These are phyloP conservation scores for Micromesistius poutassou DNA, from an alignment of 2,797 vertebrate genomes.

Conservation along the genomic window DNA sequence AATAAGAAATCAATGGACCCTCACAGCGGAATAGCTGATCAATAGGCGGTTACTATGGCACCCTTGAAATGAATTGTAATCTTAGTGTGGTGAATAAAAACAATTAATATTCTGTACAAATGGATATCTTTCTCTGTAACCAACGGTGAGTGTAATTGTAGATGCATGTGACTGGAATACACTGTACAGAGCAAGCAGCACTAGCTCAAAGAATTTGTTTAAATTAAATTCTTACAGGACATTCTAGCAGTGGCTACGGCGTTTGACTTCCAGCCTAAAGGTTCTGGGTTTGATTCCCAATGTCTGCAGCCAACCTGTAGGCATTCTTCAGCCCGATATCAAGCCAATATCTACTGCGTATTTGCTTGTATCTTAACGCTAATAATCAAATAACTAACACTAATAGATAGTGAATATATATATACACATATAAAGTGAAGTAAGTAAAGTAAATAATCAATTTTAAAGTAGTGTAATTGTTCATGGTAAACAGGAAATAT, in stretches of 20 bases:
- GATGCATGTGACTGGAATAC: neutral
- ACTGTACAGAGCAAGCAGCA: neutral
- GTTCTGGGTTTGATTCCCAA: neutral
- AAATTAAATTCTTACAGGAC: neutral
- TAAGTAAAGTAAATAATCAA: neutral
- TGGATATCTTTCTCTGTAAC: neutral
- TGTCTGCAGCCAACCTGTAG: neutral
- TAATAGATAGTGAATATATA: neutral
- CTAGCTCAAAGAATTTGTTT: neutral
- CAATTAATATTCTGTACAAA: neutral
- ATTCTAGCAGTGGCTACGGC: neutral
- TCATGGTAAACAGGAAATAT: neutral
- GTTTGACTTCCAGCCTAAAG: neutral
- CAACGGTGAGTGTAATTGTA: neutral
- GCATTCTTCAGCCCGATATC: neutral
- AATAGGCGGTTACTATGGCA: neutral
- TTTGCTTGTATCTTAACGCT: neutral
- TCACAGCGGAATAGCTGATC: neutral
- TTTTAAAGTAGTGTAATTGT: neutral
- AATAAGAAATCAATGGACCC: neutral
- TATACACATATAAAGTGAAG: neutral
- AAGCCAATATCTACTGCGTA: neutral
- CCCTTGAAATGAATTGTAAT: conserved; percentile 1
- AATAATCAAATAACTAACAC: neutral
- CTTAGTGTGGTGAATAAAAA: conserved; percentile 4